Percentiles rank a stretch among this genome's conserved stretches.
Conservation (phyloP, 2,113 vertebrate genomes). For the Girardinichthys multiradiatus region DNA sequence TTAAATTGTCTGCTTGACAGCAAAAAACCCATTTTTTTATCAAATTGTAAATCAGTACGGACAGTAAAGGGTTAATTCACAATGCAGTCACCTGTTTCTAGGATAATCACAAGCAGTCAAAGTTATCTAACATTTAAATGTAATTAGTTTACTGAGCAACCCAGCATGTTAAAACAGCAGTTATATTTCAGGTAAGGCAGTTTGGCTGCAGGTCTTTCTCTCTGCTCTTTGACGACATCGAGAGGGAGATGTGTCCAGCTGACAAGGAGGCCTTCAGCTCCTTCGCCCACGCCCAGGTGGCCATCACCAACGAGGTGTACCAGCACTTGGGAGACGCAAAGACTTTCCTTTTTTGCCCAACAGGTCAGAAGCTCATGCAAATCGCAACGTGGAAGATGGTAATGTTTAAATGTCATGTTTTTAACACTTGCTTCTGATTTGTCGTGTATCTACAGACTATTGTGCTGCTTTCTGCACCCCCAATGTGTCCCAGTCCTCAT, state of each 20-base stretch:
- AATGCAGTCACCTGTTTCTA: no score
- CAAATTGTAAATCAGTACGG: no score
- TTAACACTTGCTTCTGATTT: neutral
- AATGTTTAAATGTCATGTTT: neutral
- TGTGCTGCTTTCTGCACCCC: conserved; percentile 94
- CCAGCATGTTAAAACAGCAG: neutral
- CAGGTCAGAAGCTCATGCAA: conserved; percentile 79
- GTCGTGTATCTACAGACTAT: conserved; percentile 85
- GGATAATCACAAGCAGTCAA: no score
- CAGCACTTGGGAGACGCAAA: conserved; percentile 89
- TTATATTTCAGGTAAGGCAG: conserved; percentile 84
- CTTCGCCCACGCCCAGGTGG: conserved; percentile 94
- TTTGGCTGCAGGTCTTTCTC: conserved; percentile 97
- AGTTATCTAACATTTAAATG: neutral
- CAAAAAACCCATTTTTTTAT: no score
- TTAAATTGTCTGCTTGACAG: no score
- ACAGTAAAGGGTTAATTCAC: neutral
- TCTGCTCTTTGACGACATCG: conserved; percentile 96
- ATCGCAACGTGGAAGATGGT: neutral
- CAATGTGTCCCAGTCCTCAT: conserved; percentile 89
- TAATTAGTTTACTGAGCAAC: neutral
- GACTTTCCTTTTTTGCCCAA: conserved; percentile 97
- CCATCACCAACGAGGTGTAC: conserved; percentile 93
- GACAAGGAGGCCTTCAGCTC: conserved; percentile 95
- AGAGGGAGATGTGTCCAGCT: conserved; percentile 95